Conservation (phyloP, 2,113 vertebrate genomes). For the Halichoerus grypus region DNA sequence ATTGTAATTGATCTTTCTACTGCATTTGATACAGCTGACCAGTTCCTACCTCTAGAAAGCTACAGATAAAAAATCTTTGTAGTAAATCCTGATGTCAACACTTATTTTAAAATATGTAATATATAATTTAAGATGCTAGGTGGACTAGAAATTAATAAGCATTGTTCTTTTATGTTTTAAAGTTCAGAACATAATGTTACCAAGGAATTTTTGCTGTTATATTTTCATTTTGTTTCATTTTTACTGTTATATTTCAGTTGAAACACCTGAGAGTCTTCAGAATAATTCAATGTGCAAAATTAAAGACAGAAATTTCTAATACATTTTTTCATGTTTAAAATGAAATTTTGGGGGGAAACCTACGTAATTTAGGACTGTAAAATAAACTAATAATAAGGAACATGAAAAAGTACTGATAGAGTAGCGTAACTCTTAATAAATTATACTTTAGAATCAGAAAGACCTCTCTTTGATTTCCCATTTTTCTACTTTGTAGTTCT, state of each 20-base stretch:
- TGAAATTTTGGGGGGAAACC: not conserved
- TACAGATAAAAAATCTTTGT: not conserved
- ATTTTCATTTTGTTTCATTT: not conserved
- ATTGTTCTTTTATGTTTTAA: not conserved
- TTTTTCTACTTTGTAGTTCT: not conserved
- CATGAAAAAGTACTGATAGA: not conserved
- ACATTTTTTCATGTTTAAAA: not conserved
- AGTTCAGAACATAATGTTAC: not conserved
- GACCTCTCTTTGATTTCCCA: not conserved
- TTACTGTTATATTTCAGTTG: not conserved
- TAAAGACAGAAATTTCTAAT: not conserved
- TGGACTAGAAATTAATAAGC: not conserved
- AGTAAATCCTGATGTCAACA: not conserved
- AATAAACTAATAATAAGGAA: not conserved
- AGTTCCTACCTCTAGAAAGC: not conserved
- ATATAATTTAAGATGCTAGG: not conserved
- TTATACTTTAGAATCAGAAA: not conserved
- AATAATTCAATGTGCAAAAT: not conserved
- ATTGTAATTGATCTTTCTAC: not conserved
- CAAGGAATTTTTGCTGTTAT: not conserved
- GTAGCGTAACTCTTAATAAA: not conserved
- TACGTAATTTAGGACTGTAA: not conserved
- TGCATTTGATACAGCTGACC: not conserved
- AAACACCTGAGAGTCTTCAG: not conserved
- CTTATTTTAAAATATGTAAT: not conserved